Conservation (phyloP, 2,113 vertebrate species). For the Irena cyanogastra region DNA sequence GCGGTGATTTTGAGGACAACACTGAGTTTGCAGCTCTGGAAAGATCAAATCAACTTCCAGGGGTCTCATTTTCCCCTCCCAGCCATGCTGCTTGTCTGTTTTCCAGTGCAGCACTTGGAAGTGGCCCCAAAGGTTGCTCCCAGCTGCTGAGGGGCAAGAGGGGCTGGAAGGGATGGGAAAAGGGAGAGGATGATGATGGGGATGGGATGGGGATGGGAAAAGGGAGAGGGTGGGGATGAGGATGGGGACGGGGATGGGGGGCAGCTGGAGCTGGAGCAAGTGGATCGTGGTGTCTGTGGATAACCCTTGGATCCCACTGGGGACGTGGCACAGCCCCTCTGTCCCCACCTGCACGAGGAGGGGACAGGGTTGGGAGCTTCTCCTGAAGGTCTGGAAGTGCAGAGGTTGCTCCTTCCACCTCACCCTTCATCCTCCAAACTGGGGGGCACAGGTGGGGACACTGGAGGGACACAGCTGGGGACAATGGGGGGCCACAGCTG, state of each 20-base stretch:
- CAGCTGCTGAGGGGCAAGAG: neutral
- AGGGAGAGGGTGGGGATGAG: neutral
- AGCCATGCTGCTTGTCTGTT: fast-evolving
- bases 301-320: fast-evolving
- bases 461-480: neutral
- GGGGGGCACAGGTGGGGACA: neutral
- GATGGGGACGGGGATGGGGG: neutral
- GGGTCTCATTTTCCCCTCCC: neutral
- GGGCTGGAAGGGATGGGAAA: fast-evolving
- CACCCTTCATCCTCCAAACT: fast-evolving
- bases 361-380: fast-evolving
- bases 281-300: fast-evolving
- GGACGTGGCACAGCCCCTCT: neutral
- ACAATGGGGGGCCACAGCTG: fast-evolving
- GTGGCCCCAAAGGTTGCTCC: neutral
- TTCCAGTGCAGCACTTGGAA: fast-evolving
- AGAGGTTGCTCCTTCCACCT: neutral
- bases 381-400: neutral
- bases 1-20: fast-evolving
- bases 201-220: neutral
- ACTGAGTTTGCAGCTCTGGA: fast-evolving
- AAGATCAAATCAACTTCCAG: too few species aligned
- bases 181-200: neutral
- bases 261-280: neutral
- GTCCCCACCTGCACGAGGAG: neutral